These are phyloP conservation scores for Amblyornis subalaris DNA, from an alignment of 2,113 vertebrate genomes.

Conservation along the genomic window DNA sequence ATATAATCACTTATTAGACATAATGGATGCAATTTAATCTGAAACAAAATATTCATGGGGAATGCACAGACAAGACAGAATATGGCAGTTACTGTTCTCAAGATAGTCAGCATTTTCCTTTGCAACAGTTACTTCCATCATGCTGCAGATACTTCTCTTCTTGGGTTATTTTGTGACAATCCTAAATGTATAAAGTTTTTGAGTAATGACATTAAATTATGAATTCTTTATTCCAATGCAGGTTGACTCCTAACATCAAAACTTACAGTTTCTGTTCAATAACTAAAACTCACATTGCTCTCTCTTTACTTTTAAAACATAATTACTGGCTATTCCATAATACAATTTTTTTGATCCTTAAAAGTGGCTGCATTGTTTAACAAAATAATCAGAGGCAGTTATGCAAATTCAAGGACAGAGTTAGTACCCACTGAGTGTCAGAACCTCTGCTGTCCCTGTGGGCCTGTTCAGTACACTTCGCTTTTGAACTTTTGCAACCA, in stretches of 20 bases:
- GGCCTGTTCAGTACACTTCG: not conserved
- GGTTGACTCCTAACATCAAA: not conserved
- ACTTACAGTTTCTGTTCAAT: not conserved
- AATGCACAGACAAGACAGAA: not conserved
- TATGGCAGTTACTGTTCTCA: not conserved
- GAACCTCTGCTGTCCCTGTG: not conserved
- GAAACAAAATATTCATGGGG: not conserved
- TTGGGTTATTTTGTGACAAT: not conserved
- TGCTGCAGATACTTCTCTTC: not conserved
- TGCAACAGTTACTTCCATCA: not conserved
- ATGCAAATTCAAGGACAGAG: not conserved
- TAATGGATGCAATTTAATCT: not conserved
- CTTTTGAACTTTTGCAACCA: not conserved
- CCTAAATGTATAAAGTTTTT: not conserved
- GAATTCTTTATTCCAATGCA: not conserved
- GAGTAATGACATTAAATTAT: not conserved
- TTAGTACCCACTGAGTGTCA: not conserved
- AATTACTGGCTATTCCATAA: not conserved
- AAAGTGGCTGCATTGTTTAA: not conserved
- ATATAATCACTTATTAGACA: not conserved
- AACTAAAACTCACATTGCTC: not conserved
- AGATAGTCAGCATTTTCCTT: not conserved
- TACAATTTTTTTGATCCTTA: not conserved
- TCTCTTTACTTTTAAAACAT: not conserved
- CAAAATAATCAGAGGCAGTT: not conserved